phyloP scores from a whole-genome alignment of 2,797 vertebrate genomes.

The Chrysolophus pictus region DNA sequence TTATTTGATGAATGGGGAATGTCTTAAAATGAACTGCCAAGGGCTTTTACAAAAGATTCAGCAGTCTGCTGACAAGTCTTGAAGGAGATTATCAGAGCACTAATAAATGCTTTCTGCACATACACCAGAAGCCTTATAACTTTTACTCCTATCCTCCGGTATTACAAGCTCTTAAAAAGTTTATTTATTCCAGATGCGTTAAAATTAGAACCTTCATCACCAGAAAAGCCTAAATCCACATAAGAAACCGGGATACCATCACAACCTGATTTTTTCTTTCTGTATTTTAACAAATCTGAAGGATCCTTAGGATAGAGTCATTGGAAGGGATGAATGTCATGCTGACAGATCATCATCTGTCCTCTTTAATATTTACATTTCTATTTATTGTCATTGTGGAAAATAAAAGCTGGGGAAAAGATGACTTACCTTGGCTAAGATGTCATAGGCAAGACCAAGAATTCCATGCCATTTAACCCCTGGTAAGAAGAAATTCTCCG shows the following conservation, averaged over 20 bases:
- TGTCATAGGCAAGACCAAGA: conserved; percentile 91
- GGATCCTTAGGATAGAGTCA: background rate
- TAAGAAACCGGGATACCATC: background rate
- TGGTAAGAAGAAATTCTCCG: conserved; percentile 93
- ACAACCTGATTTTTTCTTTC: background rate
- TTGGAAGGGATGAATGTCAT: background rate
- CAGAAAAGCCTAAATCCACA: background rate
- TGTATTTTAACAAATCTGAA: background rate
- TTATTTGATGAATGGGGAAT: background rate
- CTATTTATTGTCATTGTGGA: background rate
- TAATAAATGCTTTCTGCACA: background rate
- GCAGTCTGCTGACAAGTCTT: background rate
- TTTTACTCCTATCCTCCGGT: background rate
- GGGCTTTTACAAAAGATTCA: background rate
- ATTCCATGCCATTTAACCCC: conserved; percentile 96
- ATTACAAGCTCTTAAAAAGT: background rate
- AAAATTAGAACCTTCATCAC: background rate
- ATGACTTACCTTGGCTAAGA: conserved; percentile 89
- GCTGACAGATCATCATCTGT: background rate
- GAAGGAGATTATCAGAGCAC: background rate
- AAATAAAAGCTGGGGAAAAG: background rate
- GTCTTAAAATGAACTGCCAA: background rate
- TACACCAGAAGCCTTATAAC: background rate
- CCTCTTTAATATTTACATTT: background rate
- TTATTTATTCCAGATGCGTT: background rate